phyloP scores from a whole-genome alignment of 2,888 invertebrate genomes.

The Philonicus albiceps region DNA sequence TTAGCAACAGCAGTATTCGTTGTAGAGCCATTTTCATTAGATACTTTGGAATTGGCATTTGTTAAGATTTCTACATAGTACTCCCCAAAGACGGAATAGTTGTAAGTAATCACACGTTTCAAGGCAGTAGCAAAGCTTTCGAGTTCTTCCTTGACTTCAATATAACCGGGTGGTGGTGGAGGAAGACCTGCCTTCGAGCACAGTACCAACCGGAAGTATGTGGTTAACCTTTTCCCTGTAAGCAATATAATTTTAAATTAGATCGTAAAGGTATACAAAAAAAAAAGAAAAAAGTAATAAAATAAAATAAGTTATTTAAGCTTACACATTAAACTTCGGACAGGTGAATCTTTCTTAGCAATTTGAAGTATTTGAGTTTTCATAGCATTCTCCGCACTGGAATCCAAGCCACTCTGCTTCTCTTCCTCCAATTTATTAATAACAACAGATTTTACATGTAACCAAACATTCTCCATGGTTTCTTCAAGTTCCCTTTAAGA shows the following conservation, averaged over 20 bases:
- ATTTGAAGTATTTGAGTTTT: slow-evolving; percentile 58
- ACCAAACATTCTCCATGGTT: slow-evolving; percentile 56
- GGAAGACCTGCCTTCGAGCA: slow-evolving; percentile 54
- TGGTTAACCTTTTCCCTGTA: slow-evolving; percentile 59
- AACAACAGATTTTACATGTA: slow-evolving; percentile 59
- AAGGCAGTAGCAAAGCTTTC: slow-evolving; percentile 58
- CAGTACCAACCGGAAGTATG: slow-evolving; percentile 57
- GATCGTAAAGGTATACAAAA: neutral
- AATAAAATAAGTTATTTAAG: neutral
- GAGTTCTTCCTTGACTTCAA: slow-evolving; percentile 59
- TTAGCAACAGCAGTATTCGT: neutral
- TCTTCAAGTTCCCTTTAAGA: slow-evolving; percentile 55
- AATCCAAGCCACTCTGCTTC: slow-evolving; percentile 53
- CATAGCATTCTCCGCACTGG: slow-evolving; percentile 54
- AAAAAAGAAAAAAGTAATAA: neutral
- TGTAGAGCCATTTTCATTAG: slow-evolving; percentile 37
- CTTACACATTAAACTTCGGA: slow-evolving; percentile 60
- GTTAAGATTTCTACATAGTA: slow-evolving; percentile 59
- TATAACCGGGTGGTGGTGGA: slow-evolving; percentile 59
- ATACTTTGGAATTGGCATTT: slow-evolving; percentile 45
- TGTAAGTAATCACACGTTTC: slow-evolving; percentile 60
- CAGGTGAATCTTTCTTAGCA: slow-evolving; percentile 56
- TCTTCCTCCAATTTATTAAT: slow-evolving; percentile 55
- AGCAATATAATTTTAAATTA: neutral
- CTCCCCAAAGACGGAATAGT: slow-evolving; percentile 62